These are phyloP conservation scores for Syngnathoides biaculeatus DNA, from an alignment of 2,113 vertebrate genomes.

Conservation along the genomic window DNA sequence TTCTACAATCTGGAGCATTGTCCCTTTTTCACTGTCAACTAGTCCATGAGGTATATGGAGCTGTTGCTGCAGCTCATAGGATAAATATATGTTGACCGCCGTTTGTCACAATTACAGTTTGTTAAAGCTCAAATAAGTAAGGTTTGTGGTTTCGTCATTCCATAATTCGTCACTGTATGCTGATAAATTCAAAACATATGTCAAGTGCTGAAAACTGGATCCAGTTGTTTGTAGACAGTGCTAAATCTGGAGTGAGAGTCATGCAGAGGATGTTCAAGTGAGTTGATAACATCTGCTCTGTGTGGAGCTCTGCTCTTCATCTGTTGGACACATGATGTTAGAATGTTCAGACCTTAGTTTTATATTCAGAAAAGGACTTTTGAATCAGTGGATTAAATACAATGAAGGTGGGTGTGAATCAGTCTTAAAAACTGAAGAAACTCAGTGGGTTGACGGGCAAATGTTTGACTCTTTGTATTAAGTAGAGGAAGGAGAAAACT, in stretches of 20 bases:
- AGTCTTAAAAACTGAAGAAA: conserved; percentile 14
- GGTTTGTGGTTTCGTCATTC: neutral
- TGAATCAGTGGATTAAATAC: conserved; percentile 15
- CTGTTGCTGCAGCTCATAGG: neutral
- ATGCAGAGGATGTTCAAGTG: conserved; percentile 5
- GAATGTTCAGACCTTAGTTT: conserved; percentile 21
- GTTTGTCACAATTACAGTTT: conserved; percentile 5
- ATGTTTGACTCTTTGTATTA: neutral
- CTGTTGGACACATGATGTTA: conserved; percentile 34
- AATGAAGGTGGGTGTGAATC: conserved; percentile 17
- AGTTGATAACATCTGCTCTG: conserved; percentile 34
- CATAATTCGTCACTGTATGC: conserved; percentile 5
- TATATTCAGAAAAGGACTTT: conserved; percentile 12
- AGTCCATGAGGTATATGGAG: neutral
- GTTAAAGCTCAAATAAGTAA: neutral
- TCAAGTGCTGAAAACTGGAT: conserved; percentile 11
- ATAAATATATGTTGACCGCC: neutral
- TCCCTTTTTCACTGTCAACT: neutral
- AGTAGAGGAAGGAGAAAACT: neutral
- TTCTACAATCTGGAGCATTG: neutral
- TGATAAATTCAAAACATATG: conserved; percentile 6
- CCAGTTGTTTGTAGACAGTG: neutral
- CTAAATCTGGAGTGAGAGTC: conserved; percentile 13
- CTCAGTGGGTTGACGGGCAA: conserved; percentile 12
- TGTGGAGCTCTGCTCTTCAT: conserved; percentile 23